Base-by-base conservation (phyloP, 2,888 invertebrate genomes). In the Zhuqinia jingwanae region DNA sequence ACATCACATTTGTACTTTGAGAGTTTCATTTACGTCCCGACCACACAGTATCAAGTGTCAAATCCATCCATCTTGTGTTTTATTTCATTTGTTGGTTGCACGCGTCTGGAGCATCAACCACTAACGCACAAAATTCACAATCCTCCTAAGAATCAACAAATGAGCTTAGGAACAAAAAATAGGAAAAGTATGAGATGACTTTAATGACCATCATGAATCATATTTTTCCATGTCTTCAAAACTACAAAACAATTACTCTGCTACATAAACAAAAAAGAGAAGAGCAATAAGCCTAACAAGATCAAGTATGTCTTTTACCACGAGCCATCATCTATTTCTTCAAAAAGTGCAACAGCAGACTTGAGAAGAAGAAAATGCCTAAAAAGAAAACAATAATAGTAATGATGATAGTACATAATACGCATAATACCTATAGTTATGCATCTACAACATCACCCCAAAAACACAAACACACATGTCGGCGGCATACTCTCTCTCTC, bases 141-240 rank as follows among this genome's bases (percentile, higher is more conserved):
- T 65, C 36, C 65, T 8, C 11, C 45, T 68, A 22, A 53, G 70
- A 77, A 77, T 77, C 77, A 84, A 77, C 84, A 82, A 81, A 82
- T 82, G 77, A 42, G 45, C 77, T 76, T 63, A 47, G 68, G 15
- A 50, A 20, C 36, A 47, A 79, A 53, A 73, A 42, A 78, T 20
- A 70, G 45, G 63, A 68, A 75, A 68, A 68, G 70, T 60, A 50
- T 63, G 27, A 68, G 36, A 60, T 60, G 85, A 86, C 85, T 86
- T 76, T 86, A 86, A 86, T 86, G 81, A 86, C 86, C 30, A 36
- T 60, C 86, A 86, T 86, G 86, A 86, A 86, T 86, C 86, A 86
- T 86, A 86, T 81, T 85, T n/a, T n/a, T 76, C 76, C 30, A 80
- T 85, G 85, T 85, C 79, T 85, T 80, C 85, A 79, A n/a, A n/a